A percentile compares a stretch with the other conserved stretches of the same genome.
phyloP scores from a whole-genome alignment of 30 jellyfish, hydroid and myxozoan species.

The Hydractinia echinata region DNA sequence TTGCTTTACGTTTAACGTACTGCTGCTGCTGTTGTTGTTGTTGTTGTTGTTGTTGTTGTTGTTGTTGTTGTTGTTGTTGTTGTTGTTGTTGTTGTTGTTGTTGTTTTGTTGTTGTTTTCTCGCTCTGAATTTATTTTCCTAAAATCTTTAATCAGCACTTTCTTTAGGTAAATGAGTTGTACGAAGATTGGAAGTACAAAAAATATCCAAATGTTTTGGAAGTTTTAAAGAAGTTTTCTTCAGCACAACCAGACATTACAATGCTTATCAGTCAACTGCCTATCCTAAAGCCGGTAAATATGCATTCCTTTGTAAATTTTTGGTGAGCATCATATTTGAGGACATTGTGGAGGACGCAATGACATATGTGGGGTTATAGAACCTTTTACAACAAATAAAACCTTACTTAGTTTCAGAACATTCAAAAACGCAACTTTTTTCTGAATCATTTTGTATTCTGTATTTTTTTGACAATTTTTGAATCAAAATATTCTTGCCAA shows the following conservation, averaged over 20 bases:
- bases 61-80: no score
- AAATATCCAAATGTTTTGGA: conserved; percentile 62
- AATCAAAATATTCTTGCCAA: no score
- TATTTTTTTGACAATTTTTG: neutral
- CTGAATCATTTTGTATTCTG: no score
- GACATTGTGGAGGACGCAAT: neutral
- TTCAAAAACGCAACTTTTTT: no score
- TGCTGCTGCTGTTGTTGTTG: no score
- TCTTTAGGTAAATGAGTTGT: conserved; percentile 50
- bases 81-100: no score
- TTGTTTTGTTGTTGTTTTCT: no score
- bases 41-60: no score
- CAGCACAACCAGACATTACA: conserved; percentile 58
- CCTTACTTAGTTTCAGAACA: no score
- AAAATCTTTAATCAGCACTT: neutral
- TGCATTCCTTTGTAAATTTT: neutral
- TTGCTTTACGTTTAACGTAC: no score
- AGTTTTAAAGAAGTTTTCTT: conserved; percentile 63
- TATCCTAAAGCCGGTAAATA: conserved; percentile 62
- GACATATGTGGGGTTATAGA: neutral
- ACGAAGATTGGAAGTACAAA: conserved; percentile 76
- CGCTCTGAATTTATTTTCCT: no score
- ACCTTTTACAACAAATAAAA: no score
- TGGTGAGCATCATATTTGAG: neutral
- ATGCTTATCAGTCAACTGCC: conserved; percentile 67